Conservation (phyloP, 2,888 invertebrate species). For the Frankliniella fusca region DNA sequence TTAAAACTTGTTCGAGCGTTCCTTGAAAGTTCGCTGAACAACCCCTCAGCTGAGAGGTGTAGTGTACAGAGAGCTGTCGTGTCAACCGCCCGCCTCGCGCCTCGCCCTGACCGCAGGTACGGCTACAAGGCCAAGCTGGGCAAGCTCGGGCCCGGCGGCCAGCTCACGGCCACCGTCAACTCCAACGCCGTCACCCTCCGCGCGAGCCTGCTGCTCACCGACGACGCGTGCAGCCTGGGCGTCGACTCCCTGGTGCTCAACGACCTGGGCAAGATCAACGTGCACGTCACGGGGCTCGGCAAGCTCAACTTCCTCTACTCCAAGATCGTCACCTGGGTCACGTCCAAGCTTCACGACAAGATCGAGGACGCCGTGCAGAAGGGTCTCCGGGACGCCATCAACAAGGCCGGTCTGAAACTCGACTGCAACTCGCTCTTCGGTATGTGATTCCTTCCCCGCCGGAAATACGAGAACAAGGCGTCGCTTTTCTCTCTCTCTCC, state of each 20-base stretch:
- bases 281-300: background rate
- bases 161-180: background rate
- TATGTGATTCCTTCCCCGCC: background rate
- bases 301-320: constrained; percentile 21
- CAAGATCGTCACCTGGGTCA: constrained; percentile 15
- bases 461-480: background rate
- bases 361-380: background rate
- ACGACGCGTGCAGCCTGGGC: background rate
- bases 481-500: background rate
- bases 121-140: constrained; percentile 21
- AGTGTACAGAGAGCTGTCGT: no score
- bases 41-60: no score
- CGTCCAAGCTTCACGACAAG: constrained; percentile 14
- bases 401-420: background rate
- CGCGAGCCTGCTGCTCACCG: background rate
- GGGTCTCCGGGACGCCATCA: background rate
- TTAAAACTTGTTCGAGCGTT: no score
- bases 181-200: background rate
- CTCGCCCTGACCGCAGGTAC: background rate
- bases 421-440: background rate
- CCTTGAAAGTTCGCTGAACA: no score
- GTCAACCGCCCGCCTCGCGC: no score
- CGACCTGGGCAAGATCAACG: constrained; percentile 1
- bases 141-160: constrained; percentile 1
- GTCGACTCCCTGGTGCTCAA: background rate